Base-by-base conservation (phyloP, 92 coral and sea anemone genomes). In the Epizoanthus rinbou region DNA sequence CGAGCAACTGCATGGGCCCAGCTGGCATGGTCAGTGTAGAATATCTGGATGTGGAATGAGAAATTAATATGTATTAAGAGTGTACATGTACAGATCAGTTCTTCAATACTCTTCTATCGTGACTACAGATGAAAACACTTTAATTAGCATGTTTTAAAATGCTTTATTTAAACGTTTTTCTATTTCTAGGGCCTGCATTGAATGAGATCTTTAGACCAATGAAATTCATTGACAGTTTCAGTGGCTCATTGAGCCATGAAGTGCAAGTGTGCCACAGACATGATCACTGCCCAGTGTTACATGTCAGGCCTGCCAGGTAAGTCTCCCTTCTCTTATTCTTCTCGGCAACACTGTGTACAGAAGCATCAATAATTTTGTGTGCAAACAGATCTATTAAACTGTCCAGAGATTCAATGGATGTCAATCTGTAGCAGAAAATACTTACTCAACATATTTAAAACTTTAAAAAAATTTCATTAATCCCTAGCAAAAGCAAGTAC, bases 251-350 rank as follows among this genome's bases (percentile, higher is more conserved):
- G 33, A 94, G 88, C 80, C 89, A 87, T 76, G 93, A 91, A 65
- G 92, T 96, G 35, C 90, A 89, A 82, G 93, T 94, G 17, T 96
- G 97, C 52, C 92, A 96, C 90, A 91, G 99, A 2, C 98, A 94
- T 80, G 95, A 96, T 63, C 97, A 96, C 74, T 88, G 93, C 58
- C 98, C 99, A 19, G 89, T 87, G 37, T 90, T 96, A 35, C 99
- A 96, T 80, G 92, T 94, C 59, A 78, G 99, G 72, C 78, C 89
- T 81, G 99, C 99, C 73, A 96, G 97, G 99, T 96, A 81, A 24
- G 64, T 19, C 3, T 31, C 41, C 52, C 52, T 23, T 50, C 24
- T 19, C 11, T 59, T 60, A 33, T 14, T 62, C 54, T 24, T 4
- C 28, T 37, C 31, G 31, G 31, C 63, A 23, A 57, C 18, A 8